Conservation (phyloP, 2,797 vertebrate species). For the Acrossocheilus wenchowensis region DNA sequence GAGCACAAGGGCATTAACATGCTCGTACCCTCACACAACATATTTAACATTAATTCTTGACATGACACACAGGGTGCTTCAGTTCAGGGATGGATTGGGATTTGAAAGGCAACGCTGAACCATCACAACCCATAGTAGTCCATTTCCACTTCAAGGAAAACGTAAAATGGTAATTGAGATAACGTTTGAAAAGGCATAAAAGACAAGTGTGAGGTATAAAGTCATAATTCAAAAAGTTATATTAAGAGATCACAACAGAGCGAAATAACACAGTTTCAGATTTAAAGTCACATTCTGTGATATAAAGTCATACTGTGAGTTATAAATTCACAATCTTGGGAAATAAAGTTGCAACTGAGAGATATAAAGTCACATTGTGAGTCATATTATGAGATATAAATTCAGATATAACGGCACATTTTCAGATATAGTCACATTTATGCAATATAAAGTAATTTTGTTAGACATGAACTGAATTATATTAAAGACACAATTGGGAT, state of each 20-base stretch:
- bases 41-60: slow-evolving; percentile 8
- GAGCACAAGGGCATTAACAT: slow-evolving; percentile 30
- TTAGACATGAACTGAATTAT: neutral
- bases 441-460: neutral
- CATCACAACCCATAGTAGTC: neutral
- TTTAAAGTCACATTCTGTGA: neutral
- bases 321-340: neutral
- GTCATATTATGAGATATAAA: neutral
- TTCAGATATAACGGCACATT: neutral
- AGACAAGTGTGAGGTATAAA: neutral
- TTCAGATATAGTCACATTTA: neutral
- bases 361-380: neutral
- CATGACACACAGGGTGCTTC: neutral
- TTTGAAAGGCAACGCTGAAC: neutral
- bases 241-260: neutral
- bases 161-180: neutral
- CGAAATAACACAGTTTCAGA: neutral
- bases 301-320: neutral
- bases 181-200: neutral
- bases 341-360: neutral
- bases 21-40: slow-evolving; percentile 24
- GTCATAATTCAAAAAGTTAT: neutral
- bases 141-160: neutral
- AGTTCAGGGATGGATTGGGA: neutral
- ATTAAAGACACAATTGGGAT: neutral